Evolutionary conservation across 2,797 vertebrate species (phyloP), one percentile per base, ranked within the genome.

Genomic region (Okamejei kenojei): DNA sequence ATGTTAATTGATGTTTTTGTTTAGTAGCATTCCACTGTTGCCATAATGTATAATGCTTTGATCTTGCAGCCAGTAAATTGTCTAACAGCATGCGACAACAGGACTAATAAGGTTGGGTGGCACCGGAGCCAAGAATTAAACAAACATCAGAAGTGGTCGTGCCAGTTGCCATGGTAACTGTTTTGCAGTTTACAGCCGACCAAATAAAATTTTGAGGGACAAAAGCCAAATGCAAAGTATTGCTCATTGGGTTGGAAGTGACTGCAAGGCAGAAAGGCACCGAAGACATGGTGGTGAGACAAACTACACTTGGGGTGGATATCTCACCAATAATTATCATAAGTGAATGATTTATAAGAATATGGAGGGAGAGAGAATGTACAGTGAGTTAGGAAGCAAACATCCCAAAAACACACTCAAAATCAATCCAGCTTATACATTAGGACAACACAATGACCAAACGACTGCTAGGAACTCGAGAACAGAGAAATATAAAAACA

Each of bases 71-170:
- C 32, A 35, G 84, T 68, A 88, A 88, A 88, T 38, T 88, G 61
- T 88, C 61, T 88, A 88, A 32, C 84, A 88, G 84, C 7, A 65
- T 88, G n/a, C 65, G 63, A 68, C 84, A 88, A 68, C 61, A 86
- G n/a, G 29, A 21, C 63, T 65, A 88, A 88, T n/a, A 88, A 68
- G 84, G 17, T 68, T 45, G 29, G 29, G n/a, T 88, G 84, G 32
- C 63, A 88, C 63, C 7, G n/a, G 63, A 68, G 84, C n/a, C 84
- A 88, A 35, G 17, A 35, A 23, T 88, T 63, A 88, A 9, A 38
- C 84, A 68, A 68, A 35, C 63, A 88, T 88, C 19, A 35, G 63
- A 68, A 35, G 15, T 88, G 84, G 63, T 17, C 63, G 21, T 68
- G 63, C 61, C 61, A 63, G 1, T 15, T 86, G 58, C 26, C 61